phyloP scores from a whole-genome alignment of 2,888 invertebrate species.

The Venusia cambrica region DNA sequence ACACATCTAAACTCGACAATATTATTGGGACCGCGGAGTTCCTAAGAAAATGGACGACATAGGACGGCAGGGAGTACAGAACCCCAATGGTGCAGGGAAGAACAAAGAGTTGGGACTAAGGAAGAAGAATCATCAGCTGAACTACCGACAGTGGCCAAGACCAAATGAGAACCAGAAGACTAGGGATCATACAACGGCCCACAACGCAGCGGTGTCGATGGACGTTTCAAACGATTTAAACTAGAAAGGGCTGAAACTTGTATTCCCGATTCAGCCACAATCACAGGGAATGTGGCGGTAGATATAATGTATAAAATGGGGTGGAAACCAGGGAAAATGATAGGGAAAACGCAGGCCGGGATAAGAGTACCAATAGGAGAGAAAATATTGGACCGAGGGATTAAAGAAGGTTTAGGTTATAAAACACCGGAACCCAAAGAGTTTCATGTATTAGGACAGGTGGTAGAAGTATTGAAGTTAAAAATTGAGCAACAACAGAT shows the following conservation, averaged over 20 bases:
- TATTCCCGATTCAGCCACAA: slow-evolving; percentile 9
- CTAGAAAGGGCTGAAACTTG: slow-evolving; percentile 7
- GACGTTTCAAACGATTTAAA: too few relatives aligned
- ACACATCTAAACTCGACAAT: neutral
- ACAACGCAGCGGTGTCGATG: neutral
- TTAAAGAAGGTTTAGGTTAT: too few relatives aligned
- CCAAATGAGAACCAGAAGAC: too few relatives aligned
- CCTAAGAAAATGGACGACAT: slow-evolving; percentile 4
- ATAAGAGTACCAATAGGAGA: neutral
- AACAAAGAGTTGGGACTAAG: too few relatives aligned
- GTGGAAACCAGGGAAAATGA: slow-evolving; percentile 6
- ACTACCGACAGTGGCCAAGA: too few relatives aligned
- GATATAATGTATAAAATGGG: slow-evolving; percentile 4
- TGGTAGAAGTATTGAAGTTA: neutral
- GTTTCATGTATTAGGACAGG: too few relatives aligned
- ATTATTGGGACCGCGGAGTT: slow-evolving; percentile 6
- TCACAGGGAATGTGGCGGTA: neutral
- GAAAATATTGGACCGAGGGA: too few relatives aligned
- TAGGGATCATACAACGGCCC: too few relatives aligned
- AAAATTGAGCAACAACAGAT: neutral
- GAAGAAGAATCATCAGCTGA: too few relatives aligned
- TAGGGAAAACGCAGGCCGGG: too few relatives aligned
- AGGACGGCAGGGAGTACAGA: neutral
- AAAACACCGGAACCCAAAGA: too few relatives aligned
- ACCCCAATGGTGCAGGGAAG: too few relatives aligned